Conservation (phyloP, 2,888 invertebrate genomes). For the Beris chalybata region DNA sequence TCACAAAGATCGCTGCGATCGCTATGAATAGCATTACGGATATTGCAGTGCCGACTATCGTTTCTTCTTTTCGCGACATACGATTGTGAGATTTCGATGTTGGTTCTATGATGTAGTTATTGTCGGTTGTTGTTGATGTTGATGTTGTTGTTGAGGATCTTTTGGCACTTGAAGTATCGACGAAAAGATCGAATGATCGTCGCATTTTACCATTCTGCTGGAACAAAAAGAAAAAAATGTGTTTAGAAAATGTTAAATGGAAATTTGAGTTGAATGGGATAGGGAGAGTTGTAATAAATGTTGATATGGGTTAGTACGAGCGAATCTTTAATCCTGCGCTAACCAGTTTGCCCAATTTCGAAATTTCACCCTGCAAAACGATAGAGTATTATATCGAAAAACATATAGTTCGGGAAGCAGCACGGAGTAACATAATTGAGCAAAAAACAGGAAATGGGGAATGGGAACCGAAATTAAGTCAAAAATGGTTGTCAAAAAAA, state of each 20-base stretch:
- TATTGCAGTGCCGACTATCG: constrained; percentile 26
- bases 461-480: too few relatives aligned
- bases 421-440: too few relatives aligned
- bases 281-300: too few relatives aligned
- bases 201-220: constrained; percentile 50
- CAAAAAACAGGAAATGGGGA: too few relatives aligned
- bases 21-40: constrained; percentile 26
- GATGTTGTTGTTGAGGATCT: background rate
- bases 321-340: too few relatives aligned
- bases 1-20: constrained; percentile 15
- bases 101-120: constrained; percentile 15
- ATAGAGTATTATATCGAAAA: too few relatives aligned
- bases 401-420: too few relatives aligned
- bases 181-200: constrained; percentile 47
- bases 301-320: too few relatives aligned
- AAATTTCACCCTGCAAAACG: too few relatives aligned
- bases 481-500: too few relatives aligned
- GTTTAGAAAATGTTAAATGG: background rate
- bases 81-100: constrained; percentile 20
- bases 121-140: background rate
- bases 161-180: constrained; percentile 42
- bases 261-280: too few relatives aligned
- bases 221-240: constrained; percentile 29
- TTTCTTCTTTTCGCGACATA: constrained; percentile 18
- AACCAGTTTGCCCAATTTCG: too few relatives aligned